These are phyloP conservation scores for Paramisgurnus dabryanus DNA, from an alignment of 2,113 vertebrate genomes.

Conservation along the genomic window DNA sequence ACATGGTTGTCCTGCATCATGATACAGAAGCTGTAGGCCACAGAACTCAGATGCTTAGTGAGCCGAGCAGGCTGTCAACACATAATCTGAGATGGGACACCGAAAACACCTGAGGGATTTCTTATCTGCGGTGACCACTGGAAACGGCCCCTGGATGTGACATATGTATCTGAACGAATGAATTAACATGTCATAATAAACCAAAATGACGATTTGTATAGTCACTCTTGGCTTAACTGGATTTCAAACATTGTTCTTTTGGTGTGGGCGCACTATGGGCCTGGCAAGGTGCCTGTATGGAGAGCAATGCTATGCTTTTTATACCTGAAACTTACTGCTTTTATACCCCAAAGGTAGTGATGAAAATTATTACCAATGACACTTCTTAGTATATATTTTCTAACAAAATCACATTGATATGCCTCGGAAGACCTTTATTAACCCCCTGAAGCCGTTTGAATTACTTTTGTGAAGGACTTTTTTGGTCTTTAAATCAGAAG, in stretches of 20 bases:
- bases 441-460: too few relatives aligned
- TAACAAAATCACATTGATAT: too few relatives aligned
- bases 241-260: constrained; percentile 26
- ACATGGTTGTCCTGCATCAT: constrained; percentile 36
- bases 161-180: constrained; percentile 63
- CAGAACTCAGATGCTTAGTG: neutral
- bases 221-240: constrained; percentile 23
- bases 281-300: constrained; percentile 31
- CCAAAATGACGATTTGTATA: constrained; percentile 43
- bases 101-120: constrained; percentile 42
- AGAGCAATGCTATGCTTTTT: constrained; percentile 32
- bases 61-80: constrained; percentile 12
- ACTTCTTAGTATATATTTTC: too few relatives aligned
- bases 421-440: too few relatives aligned
- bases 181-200: constrained; percentile 65
- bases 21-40: constrained; percentile 2
- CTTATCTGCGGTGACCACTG: constrained; percentile 9
- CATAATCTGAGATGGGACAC: neutral
- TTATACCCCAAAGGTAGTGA: too few relatives aligned
- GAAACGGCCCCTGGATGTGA: constrained; percentile 50
- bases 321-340: too few relatives aligned
- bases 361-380: too few relatives aligned
- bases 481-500: too few relatives aligned
- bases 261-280: constrained; percentile 1
- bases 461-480: too few relatives aligned